These are phyloP conservation scores for Axinella damicornis DNA, from an alignment of 37 sponge, comb jelly and placozoan species.

Conservation along the genomic window DNA sequence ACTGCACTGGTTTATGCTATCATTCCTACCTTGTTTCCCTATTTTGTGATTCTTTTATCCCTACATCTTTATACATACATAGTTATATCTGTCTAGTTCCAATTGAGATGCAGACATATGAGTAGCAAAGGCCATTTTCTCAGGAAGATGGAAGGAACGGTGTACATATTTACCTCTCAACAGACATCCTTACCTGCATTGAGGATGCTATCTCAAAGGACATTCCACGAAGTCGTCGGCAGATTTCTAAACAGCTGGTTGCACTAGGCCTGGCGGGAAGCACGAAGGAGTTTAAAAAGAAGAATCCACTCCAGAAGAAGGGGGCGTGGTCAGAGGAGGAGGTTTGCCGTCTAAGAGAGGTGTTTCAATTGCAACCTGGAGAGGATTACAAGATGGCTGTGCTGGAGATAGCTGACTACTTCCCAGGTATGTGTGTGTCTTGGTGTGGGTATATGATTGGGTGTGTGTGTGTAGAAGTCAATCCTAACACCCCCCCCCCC, in stretches of 20 bases:
- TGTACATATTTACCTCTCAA: too few species aligned
- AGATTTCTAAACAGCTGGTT: conserved; percentile 78
- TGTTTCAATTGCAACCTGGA: background rate
- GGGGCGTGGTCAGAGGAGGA: conserved; percentile 73
- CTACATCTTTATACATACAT: too few species aligned
- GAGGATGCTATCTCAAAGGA: conserved; percentile 61
- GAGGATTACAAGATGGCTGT: conserved; percentile 38
- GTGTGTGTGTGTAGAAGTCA: background rate
- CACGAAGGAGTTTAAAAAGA: conserved; percentile 67
- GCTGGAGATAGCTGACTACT: conserved; percentile 2
- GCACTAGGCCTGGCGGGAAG: conserved; percentile 51
- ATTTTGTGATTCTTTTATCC: too few species aligned
- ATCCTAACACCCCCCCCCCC: too few species aligned
- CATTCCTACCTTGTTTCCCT: too few species aligned
- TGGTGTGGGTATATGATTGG: too few species aligned
- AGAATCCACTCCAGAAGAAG: conserved; percentile 45
- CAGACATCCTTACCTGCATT: conserved; percentile 81
- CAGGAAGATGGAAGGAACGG: too few species aligned
- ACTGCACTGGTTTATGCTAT: too few species aligned
- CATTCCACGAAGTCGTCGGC: conserved; percentile 9
- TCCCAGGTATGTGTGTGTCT: conserved; percentile 37
- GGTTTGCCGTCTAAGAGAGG: conserved; percentile 23
- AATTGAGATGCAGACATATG: too few species aligned
- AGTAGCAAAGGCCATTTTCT: too few species aligned
- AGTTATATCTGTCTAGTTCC: too few species aligned